Evolutionary conservation across 2,797 vertebrate species (phyloP).

Genomic region (Crossoptilon crossoptilon): DNA sequence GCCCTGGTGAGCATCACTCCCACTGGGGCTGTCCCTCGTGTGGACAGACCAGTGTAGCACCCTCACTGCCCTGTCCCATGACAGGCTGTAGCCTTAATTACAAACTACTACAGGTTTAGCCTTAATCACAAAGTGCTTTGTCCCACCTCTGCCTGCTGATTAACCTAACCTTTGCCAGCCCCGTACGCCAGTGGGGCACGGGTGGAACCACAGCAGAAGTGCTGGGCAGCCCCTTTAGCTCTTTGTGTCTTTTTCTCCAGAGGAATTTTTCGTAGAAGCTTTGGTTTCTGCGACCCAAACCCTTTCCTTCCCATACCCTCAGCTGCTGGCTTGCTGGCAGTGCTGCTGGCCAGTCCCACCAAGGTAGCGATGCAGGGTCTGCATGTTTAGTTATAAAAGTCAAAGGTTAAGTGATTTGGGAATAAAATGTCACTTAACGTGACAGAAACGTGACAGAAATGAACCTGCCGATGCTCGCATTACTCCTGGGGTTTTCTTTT

Average conservation of each 20-base stretch:
- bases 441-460: slow-evolving; percentile 76
- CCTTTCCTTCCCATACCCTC: neutral
- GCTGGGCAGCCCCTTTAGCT: neutral
- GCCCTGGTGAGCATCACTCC: neutral
- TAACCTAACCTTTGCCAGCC: slow-evolving; percentile 16
- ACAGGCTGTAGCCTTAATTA: neutral
- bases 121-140: slow-evolving; percentile 13
- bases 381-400: slow-evolving; percentile 76
- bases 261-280: neutral
- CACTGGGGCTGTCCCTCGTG: rapidly evolving
- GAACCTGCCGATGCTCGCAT: slow-evolving; percentile 59
- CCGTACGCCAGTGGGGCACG: rapidly evolving
- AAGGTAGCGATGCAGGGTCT: slow-evolving; percentile 53
- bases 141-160: neutral
- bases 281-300: neutral
- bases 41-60: neutral
- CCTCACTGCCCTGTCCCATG: neutral
- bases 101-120: neutral
- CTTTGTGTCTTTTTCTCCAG: neutral
- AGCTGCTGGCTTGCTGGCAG: neutral
- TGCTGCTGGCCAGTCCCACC: slow-evolving; percentile 15
- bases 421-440: slow-evolving; percentile 81
- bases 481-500: slow-evolving; percentile 77
- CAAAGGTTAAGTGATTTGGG: slow-evolving; percentile 83
- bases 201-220: rapidly evolving